A percentile compares a stretch with the other conserved stretches of the same genome.
These are phyloP conservation scores for Synanthedon andrenaeformis DNA, from an alignment of 2,888 invertebrate species.

Conservation along the genomic window DNA sequence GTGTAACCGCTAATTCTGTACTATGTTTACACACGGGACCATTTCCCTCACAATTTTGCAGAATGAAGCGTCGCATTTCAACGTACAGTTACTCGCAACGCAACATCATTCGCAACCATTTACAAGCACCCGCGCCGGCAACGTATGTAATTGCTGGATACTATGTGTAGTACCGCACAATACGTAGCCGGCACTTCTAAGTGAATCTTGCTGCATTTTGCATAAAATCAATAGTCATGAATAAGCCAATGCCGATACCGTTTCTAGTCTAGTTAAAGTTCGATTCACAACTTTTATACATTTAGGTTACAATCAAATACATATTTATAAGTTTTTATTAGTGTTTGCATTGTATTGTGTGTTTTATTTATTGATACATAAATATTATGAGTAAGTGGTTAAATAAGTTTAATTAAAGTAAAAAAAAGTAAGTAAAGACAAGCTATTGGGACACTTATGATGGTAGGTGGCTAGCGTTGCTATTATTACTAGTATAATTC, in stretches of 20 bases:
- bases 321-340: too few species aligned
- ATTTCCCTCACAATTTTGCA: constrained; percentile 32
- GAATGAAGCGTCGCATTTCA: constrained; percentile 30
- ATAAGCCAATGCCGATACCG: constrained; percentile 47
- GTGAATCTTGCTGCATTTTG: constrained; percentile 70
- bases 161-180: constrained; percentile 36
- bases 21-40: constrained; percentile 37
- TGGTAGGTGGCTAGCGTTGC: too few species aligned
- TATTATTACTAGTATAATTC: too few species aligned
- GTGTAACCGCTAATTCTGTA: constrained; percentile 44
- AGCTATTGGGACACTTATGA: too few species aligned
- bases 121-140: constrained; percentile 34
- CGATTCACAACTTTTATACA: constrained; percentile 12
- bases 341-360: too few species aligned
- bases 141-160: constrained; percentile 43
- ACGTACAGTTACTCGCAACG: constrained; percentile 16
- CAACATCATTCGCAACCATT: constrained; percentile 33
- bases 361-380: too few species aligned
- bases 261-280: constrained; percentile 38
- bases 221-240: constrained; percentile 70
- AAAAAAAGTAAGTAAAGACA: too few species aligned
- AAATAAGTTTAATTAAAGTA: too few species aligned
- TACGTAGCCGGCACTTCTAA: constrained; percentile 49
- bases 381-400: too few species aligned
- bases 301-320: too few species aligned